phyloP scores from a whole-genome alignment of 2,888 invertebrate genomes.

The Sclerodermus sp. region DNA sequence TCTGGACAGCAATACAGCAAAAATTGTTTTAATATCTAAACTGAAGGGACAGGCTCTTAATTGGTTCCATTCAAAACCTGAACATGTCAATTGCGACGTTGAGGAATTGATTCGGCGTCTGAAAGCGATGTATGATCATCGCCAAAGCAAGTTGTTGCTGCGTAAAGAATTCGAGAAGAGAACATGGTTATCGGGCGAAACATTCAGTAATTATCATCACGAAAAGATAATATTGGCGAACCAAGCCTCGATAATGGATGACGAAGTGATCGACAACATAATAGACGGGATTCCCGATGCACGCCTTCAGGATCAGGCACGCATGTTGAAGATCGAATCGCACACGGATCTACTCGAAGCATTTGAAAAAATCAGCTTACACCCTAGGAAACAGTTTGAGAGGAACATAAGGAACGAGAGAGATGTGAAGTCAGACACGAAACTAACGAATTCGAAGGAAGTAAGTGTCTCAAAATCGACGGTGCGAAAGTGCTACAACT shows the following conservation, averaged over 20 bases:
- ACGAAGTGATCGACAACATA: constrained; percentile 15
- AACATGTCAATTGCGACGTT: constrained; percentile 8
- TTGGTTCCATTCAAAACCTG: constrained; percentile 21
- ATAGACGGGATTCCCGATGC: constrained; percentile 6
- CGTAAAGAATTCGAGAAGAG: constrained; percentile 13
- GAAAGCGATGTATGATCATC: constrained; percentile 15
- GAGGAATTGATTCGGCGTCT: constrained; percentile 13
- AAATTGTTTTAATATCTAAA: constrained; percentile 9
- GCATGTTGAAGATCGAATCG: constrained; percentile 1
- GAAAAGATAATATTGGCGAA: constrained; percentile 21
- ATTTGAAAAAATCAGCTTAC: constrained; percentile 1
- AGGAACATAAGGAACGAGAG: too few species aligned
- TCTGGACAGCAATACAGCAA: constrained; percentile 9
- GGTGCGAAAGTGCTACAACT: too few species aligned
- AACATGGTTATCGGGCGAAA: constrained; percentile 12
- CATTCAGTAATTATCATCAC: constrained; percentile 18
- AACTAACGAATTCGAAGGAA: too few species aligned
- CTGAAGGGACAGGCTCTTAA: constrained; percentile 16
- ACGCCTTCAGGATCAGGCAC: constrained; percentile 7
- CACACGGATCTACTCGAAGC: constrained; percentile 3
- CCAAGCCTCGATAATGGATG: constrained; percentile 12
- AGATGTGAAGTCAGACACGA: too few species aligned
- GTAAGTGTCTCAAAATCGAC: too few species aligned
- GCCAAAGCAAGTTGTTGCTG: constrained; percentile 5
- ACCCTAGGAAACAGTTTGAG: too few species aligned